A percentile compares a stretch with the other conserved stretches of the same genome.
Evolutionary conservation across 2,888 invertebrate genomes (phyloP).

Genomic region (Orthosia gracilis): DNA sequence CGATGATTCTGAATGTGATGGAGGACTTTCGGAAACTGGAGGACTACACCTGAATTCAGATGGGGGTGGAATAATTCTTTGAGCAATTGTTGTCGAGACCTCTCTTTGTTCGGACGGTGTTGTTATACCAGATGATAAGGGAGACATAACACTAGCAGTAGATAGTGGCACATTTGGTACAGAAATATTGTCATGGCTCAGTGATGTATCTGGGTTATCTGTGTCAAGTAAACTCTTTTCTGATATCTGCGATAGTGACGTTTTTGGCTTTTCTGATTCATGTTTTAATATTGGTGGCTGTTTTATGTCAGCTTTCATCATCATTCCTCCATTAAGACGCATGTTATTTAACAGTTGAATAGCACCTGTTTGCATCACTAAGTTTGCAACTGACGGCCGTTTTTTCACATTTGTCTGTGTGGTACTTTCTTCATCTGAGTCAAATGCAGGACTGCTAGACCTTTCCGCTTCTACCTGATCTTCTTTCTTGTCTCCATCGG

Average conservation of each 20-base stretch:
- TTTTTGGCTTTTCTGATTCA: conserved; percentile 83
- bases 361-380: conserved; percentile 93
- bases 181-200: conserved; percentile 78
- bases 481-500: conserved; percentile 87
- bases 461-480: conserved; percentile 93
- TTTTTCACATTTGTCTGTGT: conserved; percentile 91
- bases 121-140: conserved; percentile 84
- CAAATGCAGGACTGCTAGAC: conserved; percentile 98
- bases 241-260: conserved; percentile 92
- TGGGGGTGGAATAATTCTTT: conserved; percentile 94
- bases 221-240: conserved; percentile 92
- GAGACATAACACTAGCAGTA: conserved; percentile 82
- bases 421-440: conserved; percentile 97
- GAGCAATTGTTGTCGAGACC: conserved; percentile 90
- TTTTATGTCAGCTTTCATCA: conserved; percentile 84
- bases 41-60: conserved; percentile 94
- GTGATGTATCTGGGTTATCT: conserved; percentile 88
- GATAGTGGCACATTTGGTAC: conserved; percentile 80
- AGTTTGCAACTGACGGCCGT: conserved; percentile 93
- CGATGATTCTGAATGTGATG: conserved; percentile 90
- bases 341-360: conserved; percentile 90
- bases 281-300: conserved; percentile 81
- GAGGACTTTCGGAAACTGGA: conserved; percentile 92
- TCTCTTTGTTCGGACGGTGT: conserved; percentile 87
- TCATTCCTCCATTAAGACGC: conserved; percentile 90